Evolutionary conservation across 2,888 invertebrate species (phyloP).

Genomic region (Clitarchus hookeri): DNA sequence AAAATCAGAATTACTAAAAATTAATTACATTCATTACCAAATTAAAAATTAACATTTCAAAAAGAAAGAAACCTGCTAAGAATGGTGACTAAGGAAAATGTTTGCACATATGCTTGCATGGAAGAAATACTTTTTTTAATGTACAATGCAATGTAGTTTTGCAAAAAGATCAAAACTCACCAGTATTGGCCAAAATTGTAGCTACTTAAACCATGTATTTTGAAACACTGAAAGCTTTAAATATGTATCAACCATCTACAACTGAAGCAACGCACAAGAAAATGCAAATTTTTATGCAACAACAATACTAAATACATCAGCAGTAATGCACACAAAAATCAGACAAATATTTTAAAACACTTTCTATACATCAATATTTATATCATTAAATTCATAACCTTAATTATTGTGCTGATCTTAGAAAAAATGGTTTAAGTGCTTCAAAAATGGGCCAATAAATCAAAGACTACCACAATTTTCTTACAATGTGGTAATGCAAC

Average conservation of each 20-base stretch:
- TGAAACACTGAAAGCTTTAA: slow-evolving; percentile 6
- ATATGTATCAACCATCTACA: background rate
- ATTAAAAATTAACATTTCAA: background rate
- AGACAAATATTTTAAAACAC: background rate
- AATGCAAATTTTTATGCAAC: background rate
- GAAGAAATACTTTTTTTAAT: slow-evolving; percentile 5
- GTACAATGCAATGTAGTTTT: background rate
- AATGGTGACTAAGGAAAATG: background rate
- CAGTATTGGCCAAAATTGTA: background rate
- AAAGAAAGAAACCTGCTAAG: background rate
- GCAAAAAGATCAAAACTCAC: background rate
- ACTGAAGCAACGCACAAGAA: background rate
- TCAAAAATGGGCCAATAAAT: background rate
- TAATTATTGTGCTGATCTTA: background rate
- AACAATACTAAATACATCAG: too few species aligned
- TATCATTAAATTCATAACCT: background rate
- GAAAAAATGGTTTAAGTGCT: background rate
- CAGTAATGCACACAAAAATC: background rate
- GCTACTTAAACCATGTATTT: background rate
- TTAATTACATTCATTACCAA: background rate
- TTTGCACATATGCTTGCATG: background rate
- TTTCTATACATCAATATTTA: background rate
- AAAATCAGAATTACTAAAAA: background rate
- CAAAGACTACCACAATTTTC: background rate
- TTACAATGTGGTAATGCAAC: background rate